Percentiles rank a stretch among this genome's conserved stretches.
Evolutionary conservation across 1,140 invertebrate genomes (phyloP).

Genomic region (Dermatophagoides farinae): DNA sequence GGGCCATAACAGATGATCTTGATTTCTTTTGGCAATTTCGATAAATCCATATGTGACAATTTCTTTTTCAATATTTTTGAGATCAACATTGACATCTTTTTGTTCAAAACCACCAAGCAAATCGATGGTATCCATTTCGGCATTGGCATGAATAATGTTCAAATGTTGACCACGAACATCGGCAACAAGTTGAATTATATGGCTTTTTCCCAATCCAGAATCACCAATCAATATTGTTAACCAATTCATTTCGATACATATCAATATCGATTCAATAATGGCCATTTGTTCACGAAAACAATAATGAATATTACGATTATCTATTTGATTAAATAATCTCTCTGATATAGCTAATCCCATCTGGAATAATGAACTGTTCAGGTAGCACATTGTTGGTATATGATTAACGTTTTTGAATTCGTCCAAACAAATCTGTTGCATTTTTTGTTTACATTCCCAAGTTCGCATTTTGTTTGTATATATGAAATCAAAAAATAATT

Average conservation of each 20-base stretch:
- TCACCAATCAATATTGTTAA: constrained; percentile 63
- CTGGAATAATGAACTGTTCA: too few relatives aligned
- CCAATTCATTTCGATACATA: constrained; percentile 75
- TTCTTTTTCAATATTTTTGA: constrained; percentile 7
- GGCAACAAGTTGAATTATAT: constrained; percentile 51
- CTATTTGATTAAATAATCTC: constrained; percentile 11
- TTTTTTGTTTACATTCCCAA: constrained; percentile 40
- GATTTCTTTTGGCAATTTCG: neutral
- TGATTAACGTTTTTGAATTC: constrained; percentile 30
- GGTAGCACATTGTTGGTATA: constrained; percentile 8
- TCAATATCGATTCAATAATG: constrained; percentile 47
- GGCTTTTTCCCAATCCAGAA: constrained; percentile 57
- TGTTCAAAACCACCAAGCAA: constrained; percentile 90
- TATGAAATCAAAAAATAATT: constrained; percentile 33
- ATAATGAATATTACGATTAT: constrained; percentile 26
- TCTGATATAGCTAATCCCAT: too few relatives aligned
- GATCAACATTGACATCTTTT: constrained; percentile 34
- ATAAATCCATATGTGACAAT: neutral
- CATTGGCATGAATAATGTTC: constrained; percentile 59
- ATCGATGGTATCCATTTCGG: constrained; percentile 83
- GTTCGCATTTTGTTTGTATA: constrained; percentile 62
- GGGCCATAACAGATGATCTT: neutral
- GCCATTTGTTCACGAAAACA: constrained; percentile 17
- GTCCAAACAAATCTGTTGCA: constrained; percentile 36
- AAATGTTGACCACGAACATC: constrained; percentile 48